phyloP scores from a whole-genome alignment of 2,888 invertebrate species.

The Patella ulyssiponensis region DNA sequence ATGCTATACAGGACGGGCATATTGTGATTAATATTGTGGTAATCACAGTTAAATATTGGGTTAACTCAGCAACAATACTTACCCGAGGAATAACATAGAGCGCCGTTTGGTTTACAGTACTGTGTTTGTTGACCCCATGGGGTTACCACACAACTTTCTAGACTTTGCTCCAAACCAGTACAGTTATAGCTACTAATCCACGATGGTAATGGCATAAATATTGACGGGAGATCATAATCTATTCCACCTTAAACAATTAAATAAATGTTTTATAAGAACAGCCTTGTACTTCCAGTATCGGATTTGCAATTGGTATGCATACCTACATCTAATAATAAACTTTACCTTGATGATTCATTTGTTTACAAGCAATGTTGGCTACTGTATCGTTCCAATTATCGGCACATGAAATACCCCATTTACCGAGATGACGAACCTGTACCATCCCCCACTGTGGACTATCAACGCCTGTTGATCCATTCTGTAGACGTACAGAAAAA shows the following conservation, averaged over 20 bases:
- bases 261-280: too few relatives aligned
- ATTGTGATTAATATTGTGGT: too few relatives aligned
- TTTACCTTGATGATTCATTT: conserved; percentile 73
- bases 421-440: conserved; percentile 18
- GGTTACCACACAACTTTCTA: conserved; percentile 48
- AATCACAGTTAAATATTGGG: too few relatives aligned
- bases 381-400: conserved; percentile 52
- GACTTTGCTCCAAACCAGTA: conserved; percentile 23
- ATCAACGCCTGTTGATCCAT: background rate
- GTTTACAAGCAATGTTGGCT: conserved; percentile 48
- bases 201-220: background rate
- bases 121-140: conserved; percentile 49
- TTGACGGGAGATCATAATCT: background rate
- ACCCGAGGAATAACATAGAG: conserved; percentile 40
- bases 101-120: conserved; percentile 50
- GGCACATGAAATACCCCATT: conserved; percentile 38
- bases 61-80: too few relatives aligned
- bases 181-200: background rate
- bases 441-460: conserved; percentile 19
- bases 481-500: background rate
- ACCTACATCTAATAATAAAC: too few relatives aligned
- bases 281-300: too few relatives aligned
- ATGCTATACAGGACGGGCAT: too few relatives aligned
- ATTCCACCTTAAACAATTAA: background rate
- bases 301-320: too few relatives aligned